Evolutionary conservation across 1,140 invertebrate species (phyloP).

Genomic region (Hycleus phaleratus): DNA sequence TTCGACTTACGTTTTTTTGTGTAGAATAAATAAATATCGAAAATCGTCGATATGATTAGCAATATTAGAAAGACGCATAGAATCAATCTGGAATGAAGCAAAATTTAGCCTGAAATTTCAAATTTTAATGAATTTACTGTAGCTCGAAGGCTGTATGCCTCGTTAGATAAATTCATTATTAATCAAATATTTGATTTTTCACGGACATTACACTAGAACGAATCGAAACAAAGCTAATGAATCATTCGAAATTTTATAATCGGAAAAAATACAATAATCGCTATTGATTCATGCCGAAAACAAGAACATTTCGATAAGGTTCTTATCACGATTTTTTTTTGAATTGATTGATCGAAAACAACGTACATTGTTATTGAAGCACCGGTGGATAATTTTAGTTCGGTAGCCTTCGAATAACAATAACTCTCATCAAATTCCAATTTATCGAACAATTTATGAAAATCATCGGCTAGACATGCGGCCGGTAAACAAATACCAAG

Average conservation of each 20-base stretch:
- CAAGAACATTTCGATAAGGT: too few relatives aligned
- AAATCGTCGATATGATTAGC: neutral
- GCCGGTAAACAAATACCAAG: neutral
- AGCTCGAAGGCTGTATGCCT: too few relatives aligned
- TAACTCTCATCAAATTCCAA: constrained; percentile 4
- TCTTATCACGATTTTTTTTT: too few relatives aligned
- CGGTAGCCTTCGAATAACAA: constrained; percentile 1
- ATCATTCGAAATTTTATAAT: too few relatives aligned
- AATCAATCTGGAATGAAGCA: neutral
- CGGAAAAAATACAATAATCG: too few relatives aligned
- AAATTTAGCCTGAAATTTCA: neutral
- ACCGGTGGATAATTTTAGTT: neutral
- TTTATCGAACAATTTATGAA: neutral
- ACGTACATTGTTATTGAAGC: neutral
- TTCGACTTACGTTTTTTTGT: neutral
- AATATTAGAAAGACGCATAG: neutral
- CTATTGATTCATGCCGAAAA: too few relatives aligned
- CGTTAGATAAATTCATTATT: too few relatives aligned
- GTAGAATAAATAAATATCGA: constrained; percentile 1
- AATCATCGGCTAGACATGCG: constrained; percentile 2
- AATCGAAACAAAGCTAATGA: too few relatives aligned
- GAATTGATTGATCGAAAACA: too few relatives aligned
- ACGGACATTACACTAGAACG: too few relatives aligned
- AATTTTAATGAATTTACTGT: too few relatives aligned
- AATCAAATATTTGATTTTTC: too few relatives aligned